A percentile compares a stretch with the other conserved stretches of the same genome.
These are phyloP conservation scores for Callaeas wilsoni DNA, from an alignment of 2,113 vertebrate species.

Conservation along the genomic window DNA sequence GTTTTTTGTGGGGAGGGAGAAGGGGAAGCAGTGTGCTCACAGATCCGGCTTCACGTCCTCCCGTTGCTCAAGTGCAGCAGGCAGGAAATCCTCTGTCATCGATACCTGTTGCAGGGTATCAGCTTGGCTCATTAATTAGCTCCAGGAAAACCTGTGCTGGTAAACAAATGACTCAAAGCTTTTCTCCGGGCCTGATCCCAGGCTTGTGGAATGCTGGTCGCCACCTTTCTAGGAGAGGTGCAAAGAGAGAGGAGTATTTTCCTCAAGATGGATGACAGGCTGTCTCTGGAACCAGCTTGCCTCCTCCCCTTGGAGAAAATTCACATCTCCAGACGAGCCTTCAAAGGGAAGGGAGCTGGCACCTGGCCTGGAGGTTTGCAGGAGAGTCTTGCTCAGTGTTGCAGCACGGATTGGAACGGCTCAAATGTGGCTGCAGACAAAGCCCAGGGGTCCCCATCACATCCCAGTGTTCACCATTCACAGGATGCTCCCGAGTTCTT, in stretches of 20 bases:
- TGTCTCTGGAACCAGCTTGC: not conserved
- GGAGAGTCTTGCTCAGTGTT: not conserved
- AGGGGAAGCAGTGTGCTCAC: not conserved
- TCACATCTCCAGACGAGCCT: not conserved
- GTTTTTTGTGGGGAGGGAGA: rapidly evolving
- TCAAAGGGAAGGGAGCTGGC: not conserved
- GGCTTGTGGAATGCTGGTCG: rapidly evolving
- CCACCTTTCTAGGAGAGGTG: not conserved
- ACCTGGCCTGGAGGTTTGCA: slow-evolving; percentile 9
- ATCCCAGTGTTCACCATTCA: rapidly evolving
- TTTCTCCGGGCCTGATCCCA: not conserved
- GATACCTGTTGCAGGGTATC: slow-evolving; percentile 46
- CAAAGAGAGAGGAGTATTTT: not conserved
- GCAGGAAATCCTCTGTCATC: slow-evolving; percentile 3
- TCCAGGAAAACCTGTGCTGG: not conserved
- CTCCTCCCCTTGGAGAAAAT: slow-evolving; percentile 20
- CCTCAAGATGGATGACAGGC: slow-evolving; percentile 52
- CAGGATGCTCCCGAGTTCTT: rapidly evolving
- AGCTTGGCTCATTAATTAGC: slow-evolving; percentile 28
- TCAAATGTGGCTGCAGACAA: not conserved
- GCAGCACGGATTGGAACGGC: not conserved
- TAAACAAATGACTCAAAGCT: slow-evolving; percentile 36
- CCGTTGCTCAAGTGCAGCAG: not conserved
- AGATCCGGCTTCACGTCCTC: not conserved
- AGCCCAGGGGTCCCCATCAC: not conserved